Percentiles rank a stretch among this genome's conserved stretches.
These are phyloP conservation scores for Corythaixoides concolor DNA, from an alignment of 2,113 vertebrate genomes.

Conservation along the genomic window DNA sequence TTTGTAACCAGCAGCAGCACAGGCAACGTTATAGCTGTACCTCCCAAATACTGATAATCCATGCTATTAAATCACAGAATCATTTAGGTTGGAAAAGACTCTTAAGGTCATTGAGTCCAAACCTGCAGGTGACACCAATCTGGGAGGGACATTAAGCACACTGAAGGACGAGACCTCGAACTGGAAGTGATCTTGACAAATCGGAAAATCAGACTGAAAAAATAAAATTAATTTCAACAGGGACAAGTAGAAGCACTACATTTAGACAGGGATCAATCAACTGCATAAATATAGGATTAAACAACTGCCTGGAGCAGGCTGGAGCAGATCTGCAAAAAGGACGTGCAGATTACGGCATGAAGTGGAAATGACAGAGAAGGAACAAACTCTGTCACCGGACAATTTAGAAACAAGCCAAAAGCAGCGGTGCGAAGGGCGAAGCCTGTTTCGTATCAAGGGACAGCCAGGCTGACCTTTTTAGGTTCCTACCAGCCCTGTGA, in stretches of 20 bases:
- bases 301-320: neutral
- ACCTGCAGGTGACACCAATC: neutral
- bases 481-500: neutral
- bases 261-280: neutral
- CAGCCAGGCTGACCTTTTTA: rapidly evolving
- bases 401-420: neutral
- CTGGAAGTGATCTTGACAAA: neutral
- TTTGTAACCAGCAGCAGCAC: neutral
- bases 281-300: neutral
- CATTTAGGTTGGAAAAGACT: neutral
- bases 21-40: neutral
- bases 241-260: neutral
- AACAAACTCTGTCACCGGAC: neutral
- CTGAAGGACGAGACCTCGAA: neutral
- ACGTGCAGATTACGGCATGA: neutral
- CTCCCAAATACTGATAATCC: neutral
- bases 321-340: neutral
- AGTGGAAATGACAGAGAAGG: neutral
- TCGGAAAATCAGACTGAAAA: neutral
- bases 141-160: neutral
- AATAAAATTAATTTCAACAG: neutral
- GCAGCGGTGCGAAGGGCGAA: neutral
- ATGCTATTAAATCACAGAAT: neutral
- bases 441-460: neutral
- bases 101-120: neutral